A percentile compares a stretch with the other conserved stretches of the same genome.
Conservation (phyloP, 2,797 vertebrate species). For the Lagocephalus sceleratus region DNA sequence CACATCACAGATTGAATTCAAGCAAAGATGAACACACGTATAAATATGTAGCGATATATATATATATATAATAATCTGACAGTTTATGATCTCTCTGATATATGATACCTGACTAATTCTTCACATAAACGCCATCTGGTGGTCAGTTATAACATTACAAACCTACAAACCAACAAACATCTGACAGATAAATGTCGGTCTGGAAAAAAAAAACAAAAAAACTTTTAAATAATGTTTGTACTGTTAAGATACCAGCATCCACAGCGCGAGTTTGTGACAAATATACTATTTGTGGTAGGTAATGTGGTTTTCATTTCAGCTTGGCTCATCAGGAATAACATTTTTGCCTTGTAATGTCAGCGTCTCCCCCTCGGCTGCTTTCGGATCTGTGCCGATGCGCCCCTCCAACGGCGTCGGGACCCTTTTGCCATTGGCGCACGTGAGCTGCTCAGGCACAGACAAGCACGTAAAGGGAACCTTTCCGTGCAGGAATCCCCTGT, state of each 20-base stretch:
- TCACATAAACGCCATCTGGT: too few relatives aligned
- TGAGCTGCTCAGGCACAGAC: conserved; percentile 31
- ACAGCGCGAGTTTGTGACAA: not conserved
- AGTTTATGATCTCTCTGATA: too few relatives aligned
- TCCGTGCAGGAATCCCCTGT: conserved; percentile 28
- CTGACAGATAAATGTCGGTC: not conserved
- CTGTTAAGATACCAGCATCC: not conserved
- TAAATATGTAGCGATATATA: too few relatives aligned
- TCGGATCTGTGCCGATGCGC: conserved; percentile 9
- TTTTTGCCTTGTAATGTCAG: conserved; percentile 20
- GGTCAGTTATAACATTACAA: too few relatives aligned
- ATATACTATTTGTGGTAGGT: not conserved
- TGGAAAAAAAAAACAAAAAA: not conserved
- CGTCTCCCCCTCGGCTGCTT: conserved; percentile 26
- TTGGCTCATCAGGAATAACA: conserved; percentile 26
- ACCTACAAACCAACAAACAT: too few relatives aligned
- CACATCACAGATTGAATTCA: too few relatives aligned
- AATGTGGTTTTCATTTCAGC: conserved; percentile 23
- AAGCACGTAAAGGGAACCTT: conserved; percentile 12
- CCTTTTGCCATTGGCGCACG: conserved; percentile 24
- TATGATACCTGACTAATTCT: too few relatives aligned
- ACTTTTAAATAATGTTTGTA: not conserved
- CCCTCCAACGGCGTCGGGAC: conserved; percentile 25
- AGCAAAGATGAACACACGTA: too few relatives aligned
- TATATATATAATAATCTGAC: too few relatives aligned